Conservation (phyloP, 2,888 invertebrate genomes). For the Asteroscopus sphinx region DNA sequence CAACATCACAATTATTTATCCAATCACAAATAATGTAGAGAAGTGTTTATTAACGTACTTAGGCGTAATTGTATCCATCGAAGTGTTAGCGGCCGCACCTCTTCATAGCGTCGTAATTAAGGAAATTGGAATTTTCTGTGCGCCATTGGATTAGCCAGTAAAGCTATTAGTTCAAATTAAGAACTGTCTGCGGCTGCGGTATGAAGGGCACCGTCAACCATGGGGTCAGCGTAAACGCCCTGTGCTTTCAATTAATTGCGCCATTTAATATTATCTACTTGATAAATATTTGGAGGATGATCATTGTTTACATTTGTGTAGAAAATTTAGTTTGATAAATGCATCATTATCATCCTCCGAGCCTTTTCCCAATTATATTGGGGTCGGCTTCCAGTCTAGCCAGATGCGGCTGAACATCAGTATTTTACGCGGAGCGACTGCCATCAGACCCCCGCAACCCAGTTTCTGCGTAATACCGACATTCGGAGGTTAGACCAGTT, state of each 20-base stretch:
- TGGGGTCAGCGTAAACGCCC: constrained; percentile 60
- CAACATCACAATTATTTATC: too few relatives aligned
- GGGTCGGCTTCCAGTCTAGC: too few relatives aligned
- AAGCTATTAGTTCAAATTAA: constrained; percentile 89
- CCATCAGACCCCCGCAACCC: too few relatives aligned
- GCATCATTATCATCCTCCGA: too few relatives aligned
- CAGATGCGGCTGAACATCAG: too few relatives aligned
- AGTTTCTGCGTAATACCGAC: too few relatives aligned
- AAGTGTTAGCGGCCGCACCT: constrained; percentile 85
- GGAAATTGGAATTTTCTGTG: constrained; percentile 89
- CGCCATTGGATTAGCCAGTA: constrained; percentile 84
- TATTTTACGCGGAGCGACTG: too few relatives aligned
- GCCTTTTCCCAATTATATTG: too few relatives aligned
- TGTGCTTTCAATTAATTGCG: constrained; percentile 61
- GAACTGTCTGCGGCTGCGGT: constrained; percentile 76
- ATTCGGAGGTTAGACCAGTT: too few relatives aligned
- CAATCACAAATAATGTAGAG: constrained; percentile 32
- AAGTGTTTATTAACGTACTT: constrained; percentile 65
- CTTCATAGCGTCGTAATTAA: constrained; percentile 84
- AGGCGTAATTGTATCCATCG: constrained; percentile 80
- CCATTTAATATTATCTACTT: constrained; percentile 38
- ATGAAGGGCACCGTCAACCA: constrained; percentile 68
- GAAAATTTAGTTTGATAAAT: neutral
- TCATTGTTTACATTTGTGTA: neutral
- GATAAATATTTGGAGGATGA: constrained; percentile 28